Base-by-base conservation (phyloP, 37 sponge, comb jelly and placozoan genomes). In the Cliona cf. orientalis region DNA sequence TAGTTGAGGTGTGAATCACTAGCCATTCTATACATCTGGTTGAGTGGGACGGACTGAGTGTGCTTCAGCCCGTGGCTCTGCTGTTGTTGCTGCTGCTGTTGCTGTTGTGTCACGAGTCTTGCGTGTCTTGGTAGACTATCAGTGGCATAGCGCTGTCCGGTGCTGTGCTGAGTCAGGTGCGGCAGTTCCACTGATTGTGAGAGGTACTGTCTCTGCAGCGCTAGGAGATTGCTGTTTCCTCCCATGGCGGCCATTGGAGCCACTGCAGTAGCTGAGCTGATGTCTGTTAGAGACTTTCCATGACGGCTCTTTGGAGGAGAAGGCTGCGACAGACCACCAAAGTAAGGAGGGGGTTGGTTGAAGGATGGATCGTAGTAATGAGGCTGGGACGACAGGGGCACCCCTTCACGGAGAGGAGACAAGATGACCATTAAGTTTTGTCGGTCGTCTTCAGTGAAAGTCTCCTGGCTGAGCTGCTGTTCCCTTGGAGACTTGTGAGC, bases 321-420 rank as follows among this genome's bases (percentile, higher is more conserved):
- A 3, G 79, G 78, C 45, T 91, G 91, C 11, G 87, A 91, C 3
- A 78, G 87, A 44, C 76, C 86, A 19, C 9, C 49, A 22, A 1
- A 49, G 38, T 79, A 68, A 9, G 60, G 25, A 21, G 11, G 59
- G 46, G 58, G 57, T 4, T 46, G 64, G 29, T 69, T 29, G 12
- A 46, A 23, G 22, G 5, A n/a, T 2, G 19, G 1, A 41, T 46
- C 40, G 45, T 55, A 5, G 57, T 28, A 53, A 26, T 42, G 41
- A 2, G 53, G 69, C 31, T 46, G 32, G 59, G 56, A 53, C n/a
- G 67, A 67, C 56, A 75, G 25, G 59, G 61, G 61, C 25, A 39
- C 32, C 1, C 21, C 65, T 12, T 59, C 65, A 4, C 25, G 45
- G 17, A n/a, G 59, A 7, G 78, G 33, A 21, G 37, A 58, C 22